Evolutionary conservation across 1,140 invertebrate species (phyloP).

Genomic region (Mamestra configurata): DNA sequence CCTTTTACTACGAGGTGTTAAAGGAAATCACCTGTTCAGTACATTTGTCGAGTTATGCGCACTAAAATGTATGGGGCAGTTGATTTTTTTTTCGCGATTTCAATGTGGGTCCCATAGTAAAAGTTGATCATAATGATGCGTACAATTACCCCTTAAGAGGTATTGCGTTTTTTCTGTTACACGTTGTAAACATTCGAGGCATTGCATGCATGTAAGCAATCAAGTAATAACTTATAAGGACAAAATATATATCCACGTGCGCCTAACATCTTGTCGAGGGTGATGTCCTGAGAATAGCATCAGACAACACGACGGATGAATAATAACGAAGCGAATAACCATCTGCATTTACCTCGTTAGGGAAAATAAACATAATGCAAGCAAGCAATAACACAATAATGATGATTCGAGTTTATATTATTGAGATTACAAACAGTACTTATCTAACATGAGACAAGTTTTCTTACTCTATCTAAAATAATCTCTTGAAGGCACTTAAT

Average conservation of each 20-base stretch:
- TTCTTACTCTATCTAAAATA: constrained; percentile 40
- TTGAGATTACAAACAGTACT: constrained; percentile 53
- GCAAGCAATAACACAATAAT: constrained; percentile 22
- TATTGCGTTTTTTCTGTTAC: too few relatives aligned
- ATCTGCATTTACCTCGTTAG: constrained; percentile 21
- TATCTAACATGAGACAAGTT: constrained; percentile 11
- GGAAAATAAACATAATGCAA: constrained; percentile 40
- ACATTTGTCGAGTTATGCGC: too few relatives aligned
- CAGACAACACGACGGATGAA: constrained; percentile 27
- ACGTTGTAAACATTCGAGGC: too few relatives aligned
- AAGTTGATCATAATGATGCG: too few relatives aligned
- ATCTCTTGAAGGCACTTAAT: constrained; percentile 41
- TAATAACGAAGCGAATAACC: constrained; percentile 27
- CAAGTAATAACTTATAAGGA: not conserved
- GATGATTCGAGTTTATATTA: constrained; percentile 49
- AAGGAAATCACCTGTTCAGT: too few relatives aligned
- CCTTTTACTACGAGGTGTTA: too few relatives aligned
- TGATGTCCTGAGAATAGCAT: constrained; percentile 22
- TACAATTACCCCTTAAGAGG: too few relatives aligned
- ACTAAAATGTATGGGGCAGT: too few relatives aligned
- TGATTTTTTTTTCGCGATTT: too few relatives aligned
- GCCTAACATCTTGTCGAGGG: constrained; percentile 11
- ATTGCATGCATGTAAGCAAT: too few relatives aligned
- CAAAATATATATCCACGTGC: not conserved
- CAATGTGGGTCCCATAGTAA: too few relatives aligned